Evolutionary conservation across 1,140 invertebrate genomes (phyloP).

Genomic region (Platyscapa corneri): DNA sequence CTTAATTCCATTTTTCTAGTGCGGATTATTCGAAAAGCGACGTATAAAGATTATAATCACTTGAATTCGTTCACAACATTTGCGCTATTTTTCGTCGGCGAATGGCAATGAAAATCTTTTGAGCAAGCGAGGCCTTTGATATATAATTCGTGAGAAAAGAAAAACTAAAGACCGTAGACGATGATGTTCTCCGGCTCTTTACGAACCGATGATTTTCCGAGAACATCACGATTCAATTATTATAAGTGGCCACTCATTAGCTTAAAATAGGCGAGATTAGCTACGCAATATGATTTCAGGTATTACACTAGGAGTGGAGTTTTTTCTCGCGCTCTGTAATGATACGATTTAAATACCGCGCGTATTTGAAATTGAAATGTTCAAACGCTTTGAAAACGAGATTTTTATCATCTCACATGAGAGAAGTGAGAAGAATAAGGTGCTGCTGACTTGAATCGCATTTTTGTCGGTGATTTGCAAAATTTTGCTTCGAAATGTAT

Average conservation of each 20-base stretch:
- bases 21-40: too few relatives aligned
- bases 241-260: neutral
- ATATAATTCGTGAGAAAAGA: neutral
- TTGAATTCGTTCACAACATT: too few relatives aligned
- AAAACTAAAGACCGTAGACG: neutral
- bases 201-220: neutral
- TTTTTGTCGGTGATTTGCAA: neutral
- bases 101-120: too few relatives aligned
- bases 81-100: too few relatives aligned
- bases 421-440: constrained; percentile 8
- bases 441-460: neutral
- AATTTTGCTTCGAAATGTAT: constrained; percentile 14
- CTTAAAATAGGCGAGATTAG: neutral
- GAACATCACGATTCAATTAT: neutral
- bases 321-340: neutral
- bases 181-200: neutral
- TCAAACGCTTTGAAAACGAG: neutral
- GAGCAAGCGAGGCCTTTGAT: neutral
- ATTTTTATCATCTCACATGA: neutral
- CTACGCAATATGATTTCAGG: neutral
- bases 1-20: too few relatives aligned
- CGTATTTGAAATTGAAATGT: constrained; percentile 16
- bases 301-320: neutral
- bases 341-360: neutral
- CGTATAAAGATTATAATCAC: too few relatives aligned